These are phyloP conservation scores for Pachyuromys duprasi DNA, from an alignment of 2,797 vertebrate genomes.

Conservation along the genomic window DNA sequence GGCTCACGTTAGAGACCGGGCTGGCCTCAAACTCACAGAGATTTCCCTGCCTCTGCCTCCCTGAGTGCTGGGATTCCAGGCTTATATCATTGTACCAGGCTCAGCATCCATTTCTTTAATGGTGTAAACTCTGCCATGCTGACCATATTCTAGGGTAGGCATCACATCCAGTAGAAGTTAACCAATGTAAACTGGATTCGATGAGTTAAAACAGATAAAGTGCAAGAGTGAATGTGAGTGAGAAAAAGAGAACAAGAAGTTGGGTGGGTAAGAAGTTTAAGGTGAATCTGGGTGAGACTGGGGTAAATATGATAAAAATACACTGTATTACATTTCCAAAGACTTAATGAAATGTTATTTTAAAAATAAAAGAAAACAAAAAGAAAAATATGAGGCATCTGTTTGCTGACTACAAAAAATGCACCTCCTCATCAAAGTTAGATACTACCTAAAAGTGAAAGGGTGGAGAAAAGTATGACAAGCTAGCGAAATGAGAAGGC, in stretches of 20 bases:
- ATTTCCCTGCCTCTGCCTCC: too few relatives aligned
- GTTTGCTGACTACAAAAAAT: background rate
- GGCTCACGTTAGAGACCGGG: too few relatives aligned
- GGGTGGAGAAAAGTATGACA: background rate
- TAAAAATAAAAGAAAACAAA: background rate
- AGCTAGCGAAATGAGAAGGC: background rate
- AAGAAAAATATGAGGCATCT: background rate
- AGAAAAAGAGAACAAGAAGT: background rate
- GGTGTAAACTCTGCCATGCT: background rate
- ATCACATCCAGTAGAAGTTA: background rate
- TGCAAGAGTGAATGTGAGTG: background rate
- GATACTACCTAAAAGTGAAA: background rate
- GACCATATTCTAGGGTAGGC: background rate
- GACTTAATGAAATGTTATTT: background rate
- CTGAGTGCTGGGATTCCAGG: too few relatives aligned
- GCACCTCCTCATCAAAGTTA: background rate
- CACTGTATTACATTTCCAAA: background rate
- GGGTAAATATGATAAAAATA: background rate
- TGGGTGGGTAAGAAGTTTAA: background rate
- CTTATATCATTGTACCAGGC: too few relatives aligned
- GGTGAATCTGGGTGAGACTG: background rate
- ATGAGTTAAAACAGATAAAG: background rate
- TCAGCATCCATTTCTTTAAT: background rate
- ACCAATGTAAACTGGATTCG: background rate
- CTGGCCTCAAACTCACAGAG: too few relatives aligned